Percentiles rank a stretch among this genome's conserved stretches.
phyloP scores from a whole-genome alignment of 2,888 invertebrate genomes.

The Sphaerophoria rueppellii region DNA sequence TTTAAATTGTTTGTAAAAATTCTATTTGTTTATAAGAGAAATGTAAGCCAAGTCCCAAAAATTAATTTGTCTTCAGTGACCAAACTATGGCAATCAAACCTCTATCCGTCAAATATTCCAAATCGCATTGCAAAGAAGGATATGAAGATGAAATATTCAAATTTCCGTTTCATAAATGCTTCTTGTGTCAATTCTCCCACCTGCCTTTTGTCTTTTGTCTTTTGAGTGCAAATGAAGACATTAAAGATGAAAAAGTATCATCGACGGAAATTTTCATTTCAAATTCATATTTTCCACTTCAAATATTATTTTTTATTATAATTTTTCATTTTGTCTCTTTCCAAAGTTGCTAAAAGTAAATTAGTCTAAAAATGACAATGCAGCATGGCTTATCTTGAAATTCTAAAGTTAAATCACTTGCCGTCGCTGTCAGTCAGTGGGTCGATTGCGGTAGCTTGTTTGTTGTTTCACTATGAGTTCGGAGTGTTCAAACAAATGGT shows the following conservation, averaged over 20 bases:
- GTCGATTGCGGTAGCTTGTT: too few relatives aligned
- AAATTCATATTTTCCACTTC: too few relatives aligned
- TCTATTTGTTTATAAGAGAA: too few relatives aligned
- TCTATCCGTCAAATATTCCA: background rate
- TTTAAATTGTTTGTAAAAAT: too few relatives aligned
- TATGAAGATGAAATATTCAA: constrained; percentile 61
- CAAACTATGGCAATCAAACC: too few relatives aligned
- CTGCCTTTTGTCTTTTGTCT: constrained; percentile 20
- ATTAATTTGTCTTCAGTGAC: too few relatives aligned
- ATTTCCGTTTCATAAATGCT: constrained; percentile 9
- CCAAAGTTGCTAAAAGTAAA: constrained; percentile 56
- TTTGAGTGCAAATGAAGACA: constrained; percentile 39
- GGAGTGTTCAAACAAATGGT: constrained; percentile 48
- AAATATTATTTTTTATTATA: constrained; percentile 1
- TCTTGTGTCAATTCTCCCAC: constrained; percentile 2
- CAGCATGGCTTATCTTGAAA: constrained; percentile 56
- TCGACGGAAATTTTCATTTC: constrained; percentile 46
- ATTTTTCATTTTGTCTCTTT: too few relatives aligned
- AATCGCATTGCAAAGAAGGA: constrained; percentile 14
- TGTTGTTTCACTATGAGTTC: too few relatives aligned
- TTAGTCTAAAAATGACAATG: constrained; percentile 45
- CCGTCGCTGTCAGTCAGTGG: background rate
- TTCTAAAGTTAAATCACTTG: constrained; percentile 53
- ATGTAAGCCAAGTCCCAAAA: too few relatives aligned
- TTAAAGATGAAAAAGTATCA: constrained; percentile 26